Conservation (phyloP, 2,888 invertebrate species). For the Podabrus alpinus region DNA sequence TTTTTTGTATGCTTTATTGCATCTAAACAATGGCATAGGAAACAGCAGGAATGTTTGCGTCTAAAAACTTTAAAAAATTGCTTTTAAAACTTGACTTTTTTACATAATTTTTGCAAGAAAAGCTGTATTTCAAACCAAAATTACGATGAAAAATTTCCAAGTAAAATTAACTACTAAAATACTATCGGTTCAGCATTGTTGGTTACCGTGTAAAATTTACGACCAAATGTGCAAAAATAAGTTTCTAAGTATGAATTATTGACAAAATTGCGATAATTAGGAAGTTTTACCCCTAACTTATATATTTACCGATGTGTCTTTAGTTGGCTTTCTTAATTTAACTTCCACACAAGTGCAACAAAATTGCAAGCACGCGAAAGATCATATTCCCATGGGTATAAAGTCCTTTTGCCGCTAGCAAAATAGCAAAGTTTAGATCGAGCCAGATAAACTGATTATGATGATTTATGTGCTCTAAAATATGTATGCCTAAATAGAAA, state of each 20-base stretch:
- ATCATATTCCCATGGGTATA: slow-evolving; percentile 40
- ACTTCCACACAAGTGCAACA: slow-evolving; percentile 3
- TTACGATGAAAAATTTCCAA: slow-evolving; percentile 28
- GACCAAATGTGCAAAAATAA: slow-evolving; percentile 14
- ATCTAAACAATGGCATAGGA: slow-evolving; percentile 35
- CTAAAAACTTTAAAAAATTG: slow-evolving; percentile 11
- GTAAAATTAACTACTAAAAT: slow-evolving; percentile 37
- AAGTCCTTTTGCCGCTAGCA: slow-evolving; percentile 38
- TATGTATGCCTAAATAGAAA: slow-evolving; percentile 37
- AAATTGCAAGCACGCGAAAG: slow-evolving; percentile 33
- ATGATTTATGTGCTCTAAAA: slow-evolving; percentile 52
- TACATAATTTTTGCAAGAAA: slow-evolving; percentile 6
- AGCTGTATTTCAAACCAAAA: slow-evolving; percentile 14
- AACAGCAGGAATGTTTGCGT: slow-evolving; percentile 21
- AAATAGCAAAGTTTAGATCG: slow-evolving; percentile 52
- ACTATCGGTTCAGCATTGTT: slow-evolving; percentile 37
- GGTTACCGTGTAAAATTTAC: slow-evolving; percentile 29
- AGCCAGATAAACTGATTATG: slow-evolving; percentile 53
- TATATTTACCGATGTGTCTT: not conserved
- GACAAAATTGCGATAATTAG: not conserved
- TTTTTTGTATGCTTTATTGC: slow-evolving; percentile 37
- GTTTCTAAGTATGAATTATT: slow-evolving; percentile 18
- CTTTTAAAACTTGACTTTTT: slow-evolving; percentile 12
- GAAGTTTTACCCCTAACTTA: not conserved
- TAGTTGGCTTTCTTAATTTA: not conserved